Percentiles rank a stretch among this genome's conserved stretches.
Conservation (phyloP, 2,888 invertebrate genomes). For the Eulithis prunata region DNA sequence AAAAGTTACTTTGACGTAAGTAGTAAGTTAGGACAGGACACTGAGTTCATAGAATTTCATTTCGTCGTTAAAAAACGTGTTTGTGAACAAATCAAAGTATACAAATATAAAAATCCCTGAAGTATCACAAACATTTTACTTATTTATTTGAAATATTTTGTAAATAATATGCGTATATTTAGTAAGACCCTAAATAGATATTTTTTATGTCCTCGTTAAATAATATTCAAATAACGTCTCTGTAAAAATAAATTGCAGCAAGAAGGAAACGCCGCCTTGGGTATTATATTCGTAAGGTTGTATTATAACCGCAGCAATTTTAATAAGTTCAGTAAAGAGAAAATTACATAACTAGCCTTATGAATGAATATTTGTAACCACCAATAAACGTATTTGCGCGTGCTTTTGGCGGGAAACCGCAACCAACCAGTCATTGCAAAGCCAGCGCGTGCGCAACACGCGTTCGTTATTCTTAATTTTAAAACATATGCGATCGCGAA, state of each 20-base stretch:
- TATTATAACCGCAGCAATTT: conserved; percentile 55
- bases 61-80: too few species aligned
- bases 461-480: conserved; percentile 64
- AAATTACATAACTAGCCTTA: conserved; percentile 67
- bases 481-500: conserved; percentile 74
- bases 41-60: too few species aligned
- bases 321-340: conserved; percentile 56
- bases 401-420: conserved; percentile 78
- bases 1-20: too few species aligned
- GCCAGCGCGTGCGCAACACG: conserved; percentile 80
- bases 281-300: conserved; percentile 38
- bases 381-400: conserved; percentile 62
- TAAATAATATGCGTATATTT: too few species aligned
- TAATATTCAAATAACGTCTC: too few species aligned
- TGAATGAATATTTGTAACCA: conserved; percentile 71
- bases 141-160: too few species aligned
- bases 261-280: background rate
- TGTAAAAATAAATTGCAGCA: background rate
- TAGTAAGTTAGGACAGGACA: too few species aligned
- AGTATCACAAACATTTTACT: too few species aligned
- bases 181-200: too few species aligned
- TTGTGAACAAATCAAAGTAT: too few species aligned
- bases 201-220: too few species aligned
- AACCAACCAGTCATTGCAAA: conserved; percentile 68
- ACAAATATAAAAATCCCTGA: too few species aligned